A percentile compares a stretch with the other conserved stretches of the same genome.
These are phyloP conservation scores for Etheostoma nigrum DNA, from an alignment of 2,797 vertebrate species.

Conservation along the genomic window DNA sequence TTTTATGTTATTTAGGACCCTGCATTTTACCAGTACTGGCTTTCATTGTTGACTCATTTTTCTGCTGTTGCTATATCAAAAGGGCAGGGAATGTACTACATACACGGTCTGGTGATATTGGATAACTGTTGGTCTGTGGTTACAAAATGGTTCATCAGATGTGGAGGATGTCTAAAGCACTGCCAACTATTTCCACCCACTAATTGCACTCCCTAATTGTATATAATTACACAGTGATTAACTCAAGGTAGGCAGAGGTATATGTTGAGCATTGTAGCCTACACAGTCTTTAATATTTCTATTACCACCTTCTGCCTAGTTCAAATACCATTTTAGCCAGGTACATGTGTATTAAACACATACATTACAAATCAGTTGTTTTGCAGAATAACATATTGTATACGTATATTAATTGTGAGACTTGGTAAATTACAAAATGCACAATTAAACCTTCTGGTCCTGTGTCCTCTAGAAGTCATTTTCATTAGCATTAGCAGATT, in stretches of 20 bases:
- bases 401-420: not conserved
- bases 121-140: constrained; percentile 36
- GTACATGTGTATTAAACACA: not conserved
- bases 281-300: not conserved
- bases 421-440: no score
- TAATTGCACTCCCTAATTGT: constrained; percentile 42
- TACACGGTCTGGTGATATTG: constrained; percentile 23
- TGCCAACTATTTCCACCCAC: constrained; percentile 20
- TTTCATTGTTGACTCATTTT: constrained; percentile 40
- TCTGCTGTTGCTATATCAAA: constrained; percentile 34
- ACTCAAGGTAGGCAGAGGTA: constrained; percentile 3
- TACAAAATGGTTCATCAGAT: constrained; percentile 46
- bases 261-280: constrained; percentile 1
- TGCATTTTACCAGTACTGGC: constrained; percentile 26
- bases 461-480: not conserved
- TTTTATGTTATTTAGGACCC: constrained; percentile 66
- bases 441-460: no score
- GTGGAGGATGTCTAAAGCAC: constrained; percentile 27
- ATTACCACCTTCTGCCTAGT: not conserved
- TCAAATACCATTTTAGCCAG: not conserved
- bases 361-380: not conserved
- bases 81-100: constrained; percentile 2
- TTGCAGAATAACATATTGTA: not conserved
- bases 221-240: constrained; percentile 29
- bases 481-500: not conserved